phyloP scores from a whole-genome alignment of 53 echinoderm and acorn worm genomes.

The Henricia sp. region DNA sequence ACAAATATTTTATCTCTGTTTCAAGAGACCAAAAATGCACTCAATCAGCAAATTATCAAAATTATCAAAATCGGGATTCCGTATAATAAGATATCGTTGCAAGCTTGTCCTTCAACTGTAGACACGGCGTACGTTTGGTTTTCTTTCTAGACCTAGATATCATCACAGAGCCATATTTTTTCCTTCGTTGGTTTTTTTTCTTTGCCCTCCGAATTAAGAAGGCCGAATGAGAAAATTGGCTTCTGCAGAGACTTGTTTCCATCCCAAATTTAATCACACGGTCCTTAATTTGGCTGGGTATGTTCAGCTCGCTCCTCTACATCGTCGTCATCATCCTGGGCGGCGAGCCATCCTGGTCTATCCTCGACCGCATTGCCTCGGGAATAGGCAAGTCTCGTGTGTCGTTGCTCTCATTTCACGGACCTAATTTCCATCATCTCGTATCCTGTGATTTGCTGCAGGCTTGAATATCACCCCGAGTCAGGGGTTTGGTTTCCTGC shows the following conservation, averaged over 20 bases:
- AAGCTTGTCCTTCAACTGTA: too few species aligned
- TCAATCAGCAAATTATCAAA: too few species aligned
- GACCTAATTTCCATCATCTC: constrained; percentile 58
- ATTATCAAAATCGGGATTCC: too few species aligned
- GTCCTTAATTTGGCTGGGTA: constrained; percentile 32
- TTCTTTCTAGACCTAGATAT: too few species aligned
- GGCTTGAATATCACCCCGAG: constrained; percentile 57
- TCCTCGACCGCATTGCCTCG: constrained; percentile 5
- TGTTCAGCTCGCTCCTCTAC: constrained; percentile 35
- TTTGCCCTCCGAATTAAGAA: too few species aligned
- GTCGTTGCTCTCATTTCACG: constrained; percentile 57
- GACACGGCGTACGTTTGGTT: too few species aligned
- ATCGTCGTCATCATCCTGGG: constrained; percentile 1
- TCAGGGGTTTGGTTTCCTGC: constrained; percentile 40
- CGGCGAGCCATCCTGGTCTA: not conserved
- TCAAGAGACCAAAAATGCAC: too few species aligned
- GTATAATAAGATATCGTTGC: too few species aligned
- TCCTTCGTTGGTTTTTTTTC: too few species aligned
- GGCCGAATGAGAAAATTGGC: too few species aligned
- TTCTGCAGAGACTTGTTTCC: not conserved
- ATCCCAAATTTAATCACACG: constrained; percentile 23
- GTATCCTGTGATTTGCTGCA: constrained; percentile 28
- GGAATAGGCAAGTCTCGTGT: constrained; percentile 23
- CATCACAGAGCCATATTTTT: too few species aligned
- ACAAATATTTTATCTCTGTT: too few species aligned